Evolutionary conservation across 2,888 invertebrate genomes (phyloP).

Genomic region (Nowickia ferox): DNA sequence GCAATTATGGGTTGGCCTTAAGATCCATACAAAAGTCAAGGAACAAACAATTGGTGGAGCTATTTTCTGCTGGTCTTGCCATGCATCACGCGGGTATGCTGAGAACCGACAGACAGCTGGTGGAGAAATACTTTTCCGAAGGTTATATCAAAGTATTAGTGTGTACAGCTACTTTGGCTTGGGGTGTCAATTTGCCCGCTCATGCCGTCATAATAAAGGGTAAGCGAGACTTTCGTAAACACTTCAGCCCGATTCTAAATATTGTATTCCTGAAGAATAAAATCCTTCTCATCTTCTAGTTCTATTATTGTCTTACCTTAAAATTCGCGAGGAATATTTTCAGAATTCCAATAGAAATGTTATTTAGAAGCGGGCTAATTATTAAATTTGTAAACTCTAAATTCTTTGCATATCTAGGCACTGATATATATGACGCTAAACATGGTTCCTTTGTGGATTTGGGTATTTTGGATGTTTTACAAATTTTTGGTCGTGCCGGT

Average conservation of each 20-base stretch:
- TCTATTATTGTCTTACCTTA: no score
- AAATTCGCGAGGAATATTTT: not conserved
- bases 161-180: constrained; percentile 98
- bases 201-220: constrained; percentile 92
- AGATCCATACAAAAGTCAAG: constrained; percentile 89
- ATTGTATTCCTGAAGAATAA: not conserved
- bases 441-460: constrained; percentile 97
- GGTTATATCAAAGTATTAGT: constrained; percentile 95
- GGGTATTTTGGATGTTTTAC: constrained; percentile 97
- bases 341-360: no score
- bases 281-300: no score
- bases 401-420: constrained; percentile 81
- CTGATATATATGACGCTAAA: constrained; percentile 98
- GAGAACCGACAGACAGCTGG: constrained; percentile 92
- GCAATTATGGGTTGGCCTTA: constrained; percentile 87
- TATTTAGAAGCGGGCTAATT: no score
- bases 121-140: constrained; percentile 94
- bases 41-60: constrained; percentile 91
- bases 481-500: constrained; percentile 99
- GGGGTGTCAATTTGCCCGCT: constrained; percentile 99
- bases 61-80: constrained; percentile 94
- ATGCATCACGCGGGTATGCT: constrained; percentile 99
- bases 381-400: not conserved
- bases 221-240: constrained; percentile 9
- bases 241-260: not conserved